Evolutionary conservation across 1,140 invertebrate species (phyloP).

Genomic region (Apis cerana): DNA sequence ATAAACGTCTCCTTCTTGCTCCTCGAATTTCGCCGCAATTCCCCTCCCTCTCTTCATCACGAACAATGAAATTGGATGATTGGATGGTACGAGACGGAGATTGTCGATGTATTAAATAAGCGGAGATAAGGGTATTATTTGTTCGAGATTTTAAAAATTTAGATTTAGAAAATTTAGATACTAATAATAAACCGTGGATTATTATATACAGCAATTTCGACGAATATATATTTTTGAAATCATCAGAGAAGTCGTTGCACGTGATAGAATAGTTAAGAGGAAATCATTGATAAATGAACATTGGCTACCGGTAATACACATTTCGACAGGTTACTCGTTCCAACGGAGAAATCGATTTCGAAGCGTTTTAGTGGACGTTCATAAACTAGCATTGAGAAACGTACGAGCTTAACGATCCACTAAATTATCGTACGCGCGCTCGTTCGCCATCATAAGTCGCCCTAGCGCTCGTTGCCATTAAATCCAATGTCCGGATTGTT

Average conservation of each 20-base stretch:
- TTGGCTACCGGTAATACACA: neutral
- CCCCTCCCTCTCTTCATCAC: too few relatives aligned
- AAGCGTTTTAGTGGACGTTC: conserved; percentile 33
- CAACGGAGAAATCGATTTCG: neutral
- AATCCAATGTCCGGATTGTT: conserved; percentile 40
- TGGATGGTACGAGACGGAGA: neutral
- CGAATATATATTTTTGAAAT: too few relatives aligned
- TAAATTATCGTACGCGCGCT: conserved; percentile 50
- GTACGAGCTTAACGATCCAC: conserved; percentile 47
- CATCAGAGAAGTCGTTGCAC: too few relatives aligned
- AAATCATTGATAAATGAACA: neutral
- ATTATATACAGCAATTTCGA: too few relatives aligned
- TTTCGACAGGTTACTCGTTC: neutral
- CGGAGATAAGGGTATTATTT: neutral
- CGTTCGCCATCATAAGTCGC: conserved; percentile 7
- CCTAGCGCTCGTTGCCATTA: conserved; percentile 37
- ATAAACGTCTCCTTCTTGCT: conserved; percentile 18
- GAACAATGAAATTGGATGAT: neutral
- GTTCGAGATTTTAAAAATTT: neutral
- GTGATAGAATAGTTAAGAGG: neutral
- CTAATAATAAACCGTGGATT: too few relatives aligned
- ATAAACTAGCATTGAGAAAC: conserved; percentile 33
- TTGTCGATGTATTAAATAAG: too few relatives aligned
- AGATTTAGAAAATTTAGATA: too few relatives aligned
- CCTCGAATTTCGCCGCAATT: too few relatives aligned